phyloP scores from a whole-genome alignment of 2,888 invertebrate genomes.

The Caenorhabditis sp. region DNA sequence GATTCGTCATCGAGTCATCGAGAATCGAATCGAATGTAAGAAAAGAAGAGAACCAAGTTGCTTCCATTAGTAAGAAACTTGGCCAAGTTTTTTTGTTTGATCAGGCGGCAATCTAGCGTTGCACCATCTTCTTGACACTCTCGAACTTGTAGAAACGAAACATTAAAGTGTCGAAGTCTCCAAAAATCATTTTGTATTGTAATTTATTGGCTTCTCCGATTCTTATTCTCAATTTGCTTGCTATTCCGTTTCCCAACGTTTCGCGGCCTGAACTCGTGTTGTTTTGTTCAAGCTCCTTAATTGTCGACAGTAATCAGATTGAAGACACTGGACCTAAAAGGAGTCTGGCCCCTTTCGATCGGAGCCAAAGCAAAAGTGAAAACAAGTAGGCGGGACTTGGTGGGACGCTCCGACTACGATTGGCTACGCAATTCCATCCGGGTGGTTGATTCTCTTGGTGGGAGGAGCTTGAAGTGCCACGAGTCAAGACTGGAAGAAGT shows the following conservation, averaged over 20 bases:
- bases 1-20: constrained; percentile 22
- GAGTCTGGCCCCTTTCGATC: constrained; percentile 41
- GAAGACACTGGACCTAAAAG: constrained; percentile 24
- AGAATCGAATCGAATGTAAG: not conserved
- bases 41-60: not conserved
- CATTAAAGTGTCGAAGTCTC: too few relatives aligned
- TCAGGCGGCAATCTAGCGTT: not conserved
- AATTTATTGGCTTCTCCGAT: not conserved
- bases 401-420: constrained; percentile 58
- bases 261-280: constrained; percentile 30
- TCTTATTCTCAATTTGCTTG: not conserved
- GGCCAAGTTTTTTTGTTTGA: constrained; percentile 34
- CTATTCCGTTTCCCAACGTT: not conserved
- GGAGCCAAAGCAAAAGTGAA: constrained; percentile 57
- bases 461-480: constrained; percentile 61
- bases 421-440: constrained; percentile 17
- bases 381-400: constrained; percentile 53
- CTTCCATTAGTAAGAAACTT: constrained; percentile 15
- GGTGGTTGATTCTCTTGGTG: constrained; percentile 15
- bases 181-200: too few relatives aligned
- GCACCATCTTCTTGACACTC: not conserved
- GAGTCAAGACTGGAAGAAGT: constrained; percentile 51
- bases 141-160: not conserved
- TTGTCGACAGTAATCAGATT: constrained; percentile 55
- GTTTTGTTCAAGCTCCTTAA: constrained; percentile 39